Evolutionary conservation across 1,140 invertebrate species (phyloP), one percentile per base, ranked within the genome.

Genomic region (Heliconius melpomene): DNA sequence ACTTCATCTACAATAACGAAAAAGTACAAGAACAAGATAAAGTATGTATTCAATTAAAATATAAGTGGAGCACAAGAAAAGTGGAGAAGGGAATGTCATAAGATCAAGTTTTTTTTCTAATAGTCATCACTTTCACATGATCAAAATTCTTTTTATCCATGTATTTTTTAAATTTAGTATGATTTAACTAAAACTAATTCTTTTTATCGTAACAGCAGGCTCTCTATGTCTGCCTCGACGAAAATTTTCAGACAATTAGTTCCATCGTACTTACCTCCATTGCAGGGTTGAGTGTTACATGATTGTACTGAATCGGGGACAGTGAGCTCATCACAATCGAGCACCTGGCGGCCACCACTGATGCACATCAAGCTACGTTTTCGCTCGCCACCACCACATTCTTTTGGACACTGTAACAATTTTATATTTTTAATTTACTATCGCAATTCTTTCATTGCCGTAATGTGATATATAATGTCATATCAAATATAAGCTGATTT

Each of bases 311-410:
- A 85, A 46, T 96, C 96, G 77, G 97, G 96, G 36, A 98, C 96
- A 38, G 92, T 94, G 13, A 95, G 94, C 9, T 94, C 89, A 85
- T 96, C 96, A 85, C 98, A 99, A 70, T 96, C 95, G 0, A 78
- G 87, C 1, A 91, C 78, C 66, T 95, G 85, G 2, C 96, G 96
- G 46, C 97, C 96, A 77, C 97, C 97, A 66, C 96, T 95, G 73
- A 99, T 91, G 87, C 98, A 99, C 79, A 98, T 93, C 0, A 98
- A 96, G 87, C 97, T 96, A 11, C 98, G 95, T 3, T 91, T 94
- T 87, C 96, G 96, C 72, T 95, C 95, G 13, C 98, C 98, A 13
- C 97, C 97, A 3, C 97, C 98, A 86, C 98, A 99, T 46, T 95
- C 89, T 87, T 97, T 97, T 2, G 97, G 96, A 83, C 98, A 98